Evolutionary conservation across 2,888 invertebrate species (phyloP).

Genomic region (Watsonalla cultraria): DNA sequence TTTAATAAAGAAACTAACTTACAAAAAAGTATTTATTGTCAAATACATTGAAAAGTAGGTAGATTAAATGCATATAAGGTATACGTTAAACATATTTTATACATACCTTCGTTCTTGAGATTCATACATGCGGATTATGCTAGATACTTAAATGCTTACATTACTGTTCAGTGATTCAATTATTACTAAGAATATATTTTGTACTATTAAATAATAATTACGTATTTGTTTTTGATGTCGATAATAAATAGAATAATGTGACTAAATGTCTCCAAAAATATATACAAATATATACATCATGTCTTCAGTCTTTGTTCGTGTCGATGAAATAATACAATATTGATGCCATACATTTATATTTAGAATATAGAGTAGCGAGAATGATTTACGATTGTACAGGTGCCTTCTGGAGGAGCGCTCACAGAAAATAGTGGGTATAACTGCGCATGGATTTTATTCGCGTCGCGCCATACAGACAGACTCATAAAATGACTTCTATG

Average conservation of each 20-base stretch:
- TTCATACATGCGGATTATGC: slow-evolving; percentile 19
- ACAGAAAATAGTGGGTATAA: no score
- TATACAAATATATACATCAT: slow-evolving; percentile 33
- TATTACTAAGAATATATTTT: slow-evolving; percentile 38
- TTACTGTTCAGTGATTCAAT: slow-evolving; percentile 5
- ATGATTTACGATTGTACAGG: no score
- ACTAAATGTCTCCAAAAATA: slow-evolving; percentile 20
- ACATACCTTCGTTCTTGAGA: slow-evolving; percentile 15
- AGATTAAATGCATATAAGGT: slow-evolving; percentile 63
- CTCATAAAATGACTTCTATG: no score
- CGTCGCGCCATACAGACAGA: no score
- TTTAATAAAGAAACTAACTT: slow-evolving; percentile 12
- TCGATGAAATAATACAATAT: slow-evolving; percentile 8
- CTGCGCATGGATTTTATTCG: no score
- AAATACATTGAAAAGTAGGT: slow-evolving; percentile 38
- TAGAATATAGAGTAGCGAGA: not conserved
- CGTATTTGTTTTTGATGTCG: slow-evolving; percentile 21
- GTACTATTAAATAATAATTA: slow-evolving; percentile 45
- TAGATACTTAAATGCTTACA: slow-evolving; percentile 23
- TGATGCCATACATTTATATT: not conserved
- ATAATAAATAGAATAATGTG: slow-evolving; percentile 14
- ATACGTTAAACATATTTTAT: slow-evolving; percentile 30
- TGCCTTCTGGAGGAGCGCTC: no score
- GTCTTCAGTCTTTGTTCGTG: slow-evolving; percentile 38
- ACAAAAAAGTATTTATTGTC: slow-evolving; percentile 28